Conservation (phyloP, 2,888 invertebrate species). For the Pinctada fucata region DNA sequence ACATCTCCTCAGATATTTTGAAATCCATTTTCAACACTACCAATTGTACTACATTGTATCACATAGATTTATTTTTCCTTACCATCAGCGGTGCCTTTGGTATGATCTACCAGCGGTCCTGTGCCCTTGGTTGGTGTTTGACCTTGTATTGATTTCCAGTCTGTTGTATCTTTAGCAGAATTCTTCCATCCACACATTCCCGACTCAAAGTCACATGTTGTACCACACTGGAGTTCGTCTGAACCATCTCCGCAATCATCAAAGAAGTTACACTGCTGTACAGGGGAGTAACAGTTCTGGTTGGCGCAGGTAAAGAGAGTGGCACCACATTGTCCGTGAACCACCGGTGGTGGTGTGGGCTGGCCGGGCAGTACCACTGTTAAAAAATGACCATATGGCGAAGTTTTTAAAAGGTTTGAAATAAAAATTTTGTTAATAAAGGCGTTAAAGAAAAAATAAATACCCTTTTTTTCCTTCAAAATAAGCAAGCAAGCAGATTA, state of each 20-base stretch:
- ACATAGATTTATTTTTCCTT: neutral
- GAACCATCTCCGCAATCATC: conserved; percentile 64
- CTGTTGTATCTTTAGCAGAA: conserved; percentile 54
- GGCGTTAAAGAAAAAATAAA: too few relatives aligned
- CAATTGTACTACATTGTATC: too few relatives aligned
- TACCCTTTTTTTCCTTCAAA: too few relatives aligned
- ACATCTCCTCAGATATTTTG: too few relatives aligned
- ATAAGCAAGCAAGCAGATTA: too few relatives aligned
- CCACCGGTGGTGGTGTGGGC: conserved; percentile 55
- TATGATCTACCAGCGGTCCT: conserved; percentile 68
- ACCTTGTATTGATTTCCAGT: conserved; percentile 55
- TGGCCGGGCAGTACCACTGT: conserved; percentile 54
- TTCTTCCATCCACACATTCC: conserved; percentile 65
- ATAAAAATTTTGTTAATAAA: neutral
- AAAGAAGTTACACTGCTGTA: conserved; percentile 62
- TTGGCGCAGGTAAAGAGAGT: conserved; percentile 51
- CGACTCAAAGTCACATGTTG: conserved; percentile 62
- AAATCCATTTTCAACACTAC: too few relatives aligned
- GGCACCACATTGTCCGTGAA: conserved; percentile 52
- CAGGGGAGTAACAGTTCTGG: conserved; percentile 54
- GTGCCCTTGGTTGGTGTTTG: conserved; percentile 46
- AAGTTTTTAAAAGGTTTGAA: neutral
- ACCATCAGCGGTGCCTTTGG: conserved; percentile 55
- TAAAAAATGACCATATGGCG: neutral
- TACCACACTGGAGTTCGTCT: conserved; percentile 66